Evolutionary conservation across 2,113 vertebrate genomes (phyloP), one percentile per base, ranked within the genome.

Genomic region (Lynx canadensis): DNA sequence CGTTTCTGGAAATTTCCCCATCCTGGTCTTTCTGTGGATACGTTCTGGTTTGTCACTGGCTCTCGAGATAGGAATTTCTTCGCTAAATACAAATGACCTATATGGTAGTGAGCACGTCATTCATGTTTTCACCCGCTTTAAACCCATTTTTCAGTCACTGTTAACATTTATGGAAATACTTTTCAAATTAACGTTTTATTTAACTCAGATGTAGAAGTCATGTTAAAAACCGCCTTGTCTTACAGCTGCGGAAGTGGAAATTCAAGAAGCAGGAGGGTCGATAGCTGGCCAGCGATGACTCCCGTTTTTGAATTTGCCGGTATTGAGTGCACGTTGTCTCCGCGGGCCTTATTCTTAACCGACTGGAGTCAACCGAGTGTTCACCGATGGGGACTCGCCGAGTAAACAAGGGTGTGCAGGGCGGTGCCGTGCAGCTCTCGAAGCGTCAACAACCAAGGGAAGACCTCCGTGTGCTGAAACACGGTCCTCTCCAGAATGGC

Each of bases 361-460:
- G 63, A 16, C 29, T 57, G 41, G 36, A 29, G 7, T 21, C 3
- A 5, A 29, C 4, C 74, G 25, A 1, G 3, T n/a, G 41, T 4
- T 69, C 27, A 4, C 5, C 8, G 13, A 1, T 14, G 79, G 23
- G 0, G 11, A 2, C n/a, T 27, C 69, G 36, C n/a, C 18, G 63
- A 84, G 1, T 8, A 65, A 52, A 33, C 12, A 10, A 0, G 8
- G 3, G 15, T 19, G 3, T 15, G 6, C 5, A 19, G 11, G n/a
- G 0, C 25, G 23, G 52, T 63, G 29, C 48, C 5, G 0, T 9
- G 38, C 9, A 29, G 41, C 13, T 36, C 4, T 13, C 21, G 33
- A 33, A 11, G 16, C 27, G 1, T 7, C 25, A 18, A n/a, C 16
- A 25, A 12, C 0, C 3, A 36, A 27, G 6, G 25, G 5, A 8